These are phyloP conservation scores for Aplysina aerophoba DNA, from an alignment of 37 sponge, comb jelly and placozoan genomes.

Conservation along the genomic window DNA sequence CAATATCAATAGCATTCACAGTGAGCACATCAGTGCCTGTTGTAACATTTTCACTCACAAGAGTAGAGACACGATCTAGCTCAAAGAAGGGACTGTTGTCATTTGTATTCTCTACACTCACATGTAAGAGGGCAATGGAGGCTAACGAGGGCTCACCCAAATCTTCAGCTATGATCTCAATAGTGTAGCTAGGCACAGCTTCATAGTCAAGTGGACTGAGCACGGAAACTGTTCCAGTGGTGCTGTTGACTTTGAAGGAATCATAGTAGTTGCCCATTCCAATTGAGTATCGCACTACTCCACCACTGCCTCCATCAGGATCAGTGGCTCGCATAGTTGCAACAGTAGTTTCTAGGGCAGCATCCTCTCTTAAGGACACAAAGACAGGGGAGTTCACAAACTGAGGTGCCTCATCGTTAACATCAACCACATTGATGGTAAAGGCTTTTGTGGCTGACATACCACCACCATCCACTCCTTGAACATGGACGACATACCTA, in stretches of 20 bases:
- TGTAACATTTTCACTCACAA: slow-evolving; percentile 11
- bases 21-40: not conserved
- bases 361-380: slow-evolving; percentile 44
- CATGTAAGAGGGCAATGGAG: slow-evolving; percentile 35
- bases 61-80: not conserved
- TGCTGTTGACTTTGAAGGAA: slow-evolving; percentile 59
- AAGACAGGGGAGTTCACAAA: slow-evolving; percentile 62
- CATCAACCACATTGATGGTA: slow-evolving; percentile 62
- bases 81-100: slow-evolving; percentile 71
- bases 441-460: slow-evolving; percentile 27
- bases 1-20: slow-evolving; percentile 51
- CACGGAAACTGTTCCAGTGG: slow-evolving; percentile 54
- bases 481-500: slow-evolving; percentile 54
- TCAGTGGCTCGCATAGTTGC: slow-evolving; percentile 58
- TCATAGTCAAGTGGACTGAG: slow-evolving; percentile 7
- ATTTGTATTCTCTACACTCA: slow-evolving; percentile 66
- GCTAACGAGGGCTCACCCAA: slow-evolving; percentile 51
- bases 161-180: slow-evolving; percentile 52
- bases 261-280: slow-evolving; percentile 43
- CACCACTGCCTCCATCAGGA: slow-evolving; percentile 62
- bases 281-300: slow-evolving; percentile 44
- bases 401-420: slow-evolving; percentile 58
- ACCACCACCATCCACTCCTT: slow-evolving; percentile 52
- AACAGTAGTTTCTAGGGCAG: slow-evolving; percentile 43
- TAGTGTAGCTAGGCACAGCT: not conserved